Conservation (phyloP, 1,140 invertebrate species). For the Drosophila triauraria region DNA sequence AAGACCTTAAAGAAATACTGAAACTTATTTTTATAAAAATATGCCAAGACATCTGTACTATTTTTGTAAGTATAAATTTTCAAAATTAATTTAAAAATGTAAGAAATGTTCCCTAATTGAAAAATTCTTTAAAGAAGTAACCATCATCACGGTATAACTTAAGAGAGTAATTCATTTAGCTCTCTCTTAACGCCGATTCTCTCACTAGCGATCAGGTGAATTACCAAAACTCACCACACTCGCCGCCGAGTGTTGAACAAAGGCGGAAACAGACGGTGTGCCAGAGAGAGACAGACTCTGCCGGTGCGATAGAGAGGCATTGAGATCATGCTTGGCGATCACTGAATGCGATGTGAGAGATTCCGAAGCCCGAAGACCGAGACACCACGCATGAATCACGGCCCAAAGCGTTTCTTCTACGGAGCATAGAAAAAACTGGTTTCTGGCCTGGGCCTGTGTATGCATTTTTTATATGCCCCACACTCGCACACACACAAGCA, state of each 20-base stretch:
- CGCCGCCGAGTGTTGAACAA: constrained; percentile 25
- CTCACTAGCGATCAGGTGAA: constrained; percentile 40
- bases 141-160: constrained; percentile 47
- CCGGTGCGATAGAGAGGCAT: constrained; percentile 14
- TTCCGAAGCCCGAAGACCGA: constrained; percentile 44
- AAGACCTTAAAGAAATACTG: too few species aligned
- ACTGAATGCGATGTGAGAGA: constrained; percentile 39
- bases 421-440: constrained; percentile 77
- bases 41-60: too few species aligned
- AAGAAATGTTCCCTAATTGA: neutral
- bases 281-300: constrained; percentile 6
- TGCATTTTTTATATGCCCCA: constrained; percentile 58
- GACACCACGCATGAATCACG: constrained; percentile 77
- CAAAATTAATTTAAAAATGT: neutral
- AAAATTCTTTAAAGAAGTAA: neutral
- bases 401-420: constrained; percentile 49
- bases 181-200: constrained; percentile 17
- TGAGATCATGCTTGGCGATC: constrained; percentile 27
- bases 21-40: too few species aligned
- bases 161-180: constrained; percentile 32
- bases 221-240: constrained; percentile 52
- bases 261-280: constrained; percentile 29
- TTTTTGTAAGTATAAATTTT: too few species aligned
- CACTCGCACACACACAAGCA: constrained; percentile 19
- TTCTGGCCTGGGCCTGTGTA: constrained; percentile 52